Conservation (phyloP, 2,888 invertebrate genomes). For the Sympetrum striolatum region DNA sequence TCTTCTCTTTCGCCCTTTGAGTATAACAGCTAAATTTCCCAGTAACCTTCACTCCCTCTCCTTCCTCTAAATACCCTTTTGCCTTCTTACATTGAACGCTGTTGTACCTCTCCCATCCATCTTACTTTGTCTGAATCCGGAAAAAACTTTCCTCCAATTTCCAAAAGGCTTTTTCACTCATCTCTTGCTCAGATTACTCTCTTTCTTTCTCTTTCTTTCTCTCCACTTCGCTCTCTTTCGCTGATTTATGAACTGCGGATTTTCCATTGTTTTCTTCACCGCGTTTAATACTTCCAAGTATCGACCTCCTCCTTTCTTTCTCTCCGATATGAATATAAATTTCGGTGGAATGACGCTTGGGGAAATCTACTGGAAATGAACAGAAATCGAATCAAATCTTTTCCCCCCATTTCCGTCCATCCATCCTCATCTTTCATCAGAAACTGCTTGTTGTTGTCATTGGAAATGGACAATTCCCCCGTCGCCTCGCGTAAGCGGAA, state of each 20-base stretch:
- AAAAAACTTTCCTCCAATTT: neutral
- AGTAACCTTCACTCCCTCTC: no score
- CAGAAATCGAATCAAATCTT: no score
- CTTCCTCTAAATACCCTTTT: neutral
- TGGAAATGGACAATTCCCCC: no score
- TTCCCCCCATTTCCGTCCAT: neutral
- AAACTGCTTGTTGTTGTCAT: no score
- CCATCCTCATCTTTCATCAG: neutral
- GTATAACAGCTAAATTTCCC: no score
- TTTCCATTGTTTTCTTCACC: neutral
- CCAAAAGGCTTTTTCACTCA: neutral
- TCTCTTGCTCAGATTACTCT: neutral
- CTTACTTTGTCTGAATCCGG: conserved; percentile 35
- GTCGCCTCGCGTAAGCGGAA: no score
- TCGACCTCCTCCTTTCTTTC: neutral
- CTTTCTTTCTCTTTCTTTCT: neutral
- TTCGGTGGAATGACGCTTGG: no score
- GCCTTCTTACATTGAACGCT: neutral
- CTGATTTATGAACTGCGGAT: neutral
- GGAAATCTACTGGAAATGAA: no score
- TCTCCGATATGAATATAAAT: neutral
- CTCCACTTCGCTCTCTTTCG: neutral
- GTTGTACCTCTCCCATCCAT: conserved; percentile 7
- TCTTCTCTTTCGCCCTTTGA: no score
- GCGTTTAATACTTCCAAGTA: neutral